Base-by-base conservation (phyloP, 1,140 invertebrate genomes). In the Macrosteles quadrilineatus region DNA sequence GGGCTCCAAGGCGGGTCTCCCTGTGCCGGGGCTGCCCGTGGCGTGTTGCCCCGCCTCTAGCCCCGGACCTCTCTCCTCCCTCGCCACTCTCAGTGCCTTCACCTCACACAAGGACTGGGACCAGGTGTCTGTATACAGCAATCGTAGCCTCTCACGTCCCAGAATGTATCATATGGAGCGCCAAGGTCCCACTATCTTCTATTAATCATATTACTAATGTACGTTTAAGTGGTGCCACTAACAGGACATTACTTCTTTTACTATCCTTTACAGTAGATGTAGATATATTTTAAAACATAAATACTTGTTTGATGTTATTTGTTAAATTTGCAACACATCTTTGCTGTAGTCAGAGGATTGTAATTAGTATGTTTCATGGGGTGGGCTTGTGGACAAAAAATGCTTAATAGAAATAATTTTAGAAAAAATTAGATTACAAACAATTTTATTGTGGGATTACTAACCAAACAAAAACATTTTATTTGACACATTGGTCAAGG, bases 91-190 rank as follows among this genome's bases (percentile, higher is more conserved):
- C 25, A 90, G 87, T 74, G 91, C 90, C 67, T 94, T 91, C 80
- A 92, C 91, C 78, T 87, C 88, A 74, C 91, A 91, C 78, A 91
- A 91, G 78, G 94, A 97, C 80, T 96, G 94, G 94, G 95, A 97
- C 82, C 94, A 95, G 81, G 88, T 95, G 17, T 96, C 94, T 1
- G 92, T 92, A 19, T 96, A 96, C 80, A 96, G 94, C 78, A 91
- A 91, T 68, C 84, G 94, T 75, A 95, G 92, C 70, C 93, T 95
- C 78, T 93, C 92, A n/a, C 82, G 94, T 67, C 90, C 91, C 1
- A 81, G 92, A 74, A 91, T 95, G 81, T 92, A 92, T 82, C 84
- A 90, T 67, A 83, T 91, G 67, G 85, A 90, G 79, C 84, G 89
- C 77, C 84, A 88, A 85, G 84, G 76, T 78, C 73, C 70, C 17